Evolutionary conservation across 2,888 invertebrate genomes (phyloP).

Genomic region (Ctena decussata): DNA sequence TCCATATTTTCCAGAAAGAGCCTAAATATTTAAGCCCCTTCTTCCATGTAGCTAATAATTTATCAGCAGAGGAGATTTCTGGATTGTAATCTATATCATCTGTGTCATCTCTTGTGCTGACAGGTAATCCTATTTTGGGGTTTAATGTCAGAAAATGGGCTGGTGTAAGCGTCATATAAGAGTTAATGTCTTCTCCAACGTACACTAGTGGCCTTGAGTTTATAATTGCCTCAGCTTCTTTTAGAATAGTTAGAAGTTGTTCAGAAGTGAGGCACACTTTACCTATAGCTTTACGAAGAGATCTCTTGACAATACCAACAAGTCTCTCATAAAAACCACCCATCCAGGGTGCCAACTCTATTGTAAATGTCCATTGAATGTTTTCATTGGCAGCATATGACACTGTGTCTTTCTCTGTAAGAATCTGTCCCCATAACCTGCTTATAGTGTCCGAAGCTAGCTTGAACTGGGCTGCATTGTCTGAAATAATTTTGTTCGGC

Average conservation of each 20-base stretch:
- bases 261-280: constrained; percentile 14
- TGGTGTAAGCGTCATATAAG: constrained; percentile 36
- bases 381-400: constrained; percentile 26
- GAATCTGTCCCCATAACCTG: neutral
- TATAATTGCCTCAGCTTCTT: constrained; percentile 42
- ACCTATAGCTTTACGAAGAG: constrained; percentile 41
- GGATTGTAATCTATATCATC: constrained; percentile 24
- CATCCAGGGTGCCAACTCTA: constrained; percentile 51
- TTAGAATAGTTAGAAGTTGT: constrained; percentile 37
- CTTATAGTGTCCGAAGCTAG: constrained; percentile 1
- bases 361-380: constrained; percentile 32
- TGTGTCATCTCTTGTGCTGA: neutral
- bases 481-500: neutral
- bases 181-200: constrained; percentile 46
- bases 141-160: constrained; percentile 40
- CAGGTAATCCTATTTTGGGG: constrained; percentile 29
- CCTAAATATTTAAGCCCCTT: constrained; percentile 41
- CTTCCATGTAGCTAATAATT: constrained; percentile 27
- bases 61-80: constrained; percentile 2
- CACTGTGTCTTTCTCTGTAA: constrained; percentile 16
- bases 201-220: constrained; percentile 46
- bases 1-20: constrained; percentile 50
- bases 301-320: constrained; percentile 41
- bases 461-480: constrained; percentile 26
- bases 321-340: constrained; percentile 51